These are phyloP conservation scores for Muscidifurax raptorellus DNA, from an alignment of 1,140 invertebrate genomes.

Conservation along the genomic window DNA sequence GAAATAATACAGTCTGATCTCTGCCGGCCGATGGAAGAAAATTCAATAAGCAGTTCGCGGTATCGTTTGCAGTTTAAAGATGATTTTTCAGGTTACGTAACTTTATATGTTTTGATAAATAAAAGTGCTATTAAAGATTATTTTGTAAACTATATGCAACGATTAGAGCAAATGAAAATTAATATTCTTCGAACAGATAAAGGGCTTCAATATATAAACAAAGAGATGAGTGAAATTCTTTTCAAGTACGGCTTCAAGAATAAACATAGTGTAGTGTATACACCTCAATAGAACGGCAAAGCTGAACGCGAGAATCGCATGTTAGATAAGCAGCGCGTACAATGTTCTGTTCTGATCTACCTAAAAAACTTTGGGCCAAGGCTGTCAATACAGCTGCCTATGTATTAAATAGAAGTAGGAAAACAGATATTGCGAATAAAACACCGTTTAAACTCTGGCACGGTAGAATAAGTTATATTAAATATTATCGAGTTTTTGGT, in stretches of 20 bases:
- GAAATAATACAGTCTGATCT: too few species aligned
- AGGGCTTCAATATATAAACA: neutral
- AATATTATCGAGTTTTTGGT: conserved; percentile 60
- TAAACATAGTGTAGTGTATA: neutral
- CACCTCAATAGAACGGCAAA: conserved; percentile 4
- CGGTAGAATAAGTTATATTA: conserved; percentile 54
- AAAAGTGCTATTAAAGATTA: conserved; percentile 66
- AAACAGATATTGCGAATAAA: conserved; percentile 33
- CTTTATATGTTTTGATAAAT: conserved; percentile 64
- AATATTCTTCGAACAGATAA: conserved; percentile 9
- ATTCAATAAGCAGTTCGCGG: conserved; percentile 53
- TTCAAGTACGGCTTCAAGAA: neutral
- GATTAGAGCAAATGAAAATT: neutral
- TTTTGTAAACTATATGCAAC: neutral
- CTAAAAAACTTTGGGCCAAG: conserved; percentile 52
- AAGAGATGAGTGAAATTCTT: neutral
- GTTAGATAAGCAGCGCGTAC: neutral
- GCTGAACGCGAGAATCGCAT: conserved; percentile 1
- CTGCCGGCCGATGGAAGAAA: conserved; percentile 52
- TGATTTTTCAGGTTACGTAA: conserved; percentile 48
- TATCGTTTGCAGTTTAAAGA: conserved; percentile 55
- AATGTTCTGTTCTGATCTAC: too few species aligned
- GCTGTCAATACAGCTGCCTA: conserved; percentile 45
- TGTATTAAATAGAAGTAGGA: conserved; percentile 40
- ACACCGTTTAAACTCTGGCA: conserved; percentile 62